Evolutionary conservation across 2,888 invertebrate genomes (phyloP), one percentile per base, ranked within the genome.

Genomic region (Tetragonula carbonaria): DNA sequence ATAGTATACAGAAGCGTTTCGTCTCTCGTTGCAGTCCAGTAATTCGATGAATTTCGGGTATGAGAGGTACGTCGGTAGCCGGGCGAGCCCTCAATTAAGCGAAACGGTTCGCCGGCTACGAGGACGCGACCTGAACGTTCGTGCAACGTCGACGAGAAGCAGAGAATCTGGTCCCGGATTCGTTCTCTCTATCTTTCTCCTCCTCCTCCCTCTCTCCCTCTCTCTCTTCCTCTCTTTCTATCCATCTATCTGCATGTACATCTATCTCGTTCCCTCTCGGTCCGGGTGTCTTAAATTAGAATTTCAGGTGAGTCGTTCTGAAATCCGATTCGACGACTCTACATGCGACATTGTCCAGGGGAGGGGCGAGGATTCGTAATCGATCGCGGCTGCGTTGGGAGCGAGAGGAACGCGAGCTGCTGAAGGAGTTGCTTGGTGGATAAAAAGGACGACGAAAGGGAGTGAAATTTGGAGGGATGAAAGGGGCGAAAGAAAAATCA

Each of bases 311-410:
- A 87, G 78, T 86, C 82, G 86, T 86, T 80, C 84, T 81, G 85
- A 90, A 90, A 88, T 91, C 86, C 87, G 86, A 87, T 89, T 90
- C 88, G 86, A 88, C 82, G 89, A 87, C 81, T 63, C 86, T 82
- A 80, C 84, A 83, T 63, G 84, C 72, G 74, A 73, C 68, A 59
- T 33, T 33, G 82, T 4, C 18, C 38, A 68, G 57, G 53, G 55
- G 53, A 63, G 75, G 53, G 53, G 59, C 45, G 71, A 76, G 83
- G 74, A 76, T 80, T 71, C 82, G 84, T 73, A 87, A 88, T 90
- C 88, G 88, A 90, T 89, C 84, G 90, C 55, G 53, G 65, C 53
- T 23, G 38, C 38, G 63, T 62, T 28, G 72, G 45, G 28, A 63
- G 77, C 21, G 70, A 75, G 79, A 68, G 53, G 63, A 62, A 67